Evolutionary conservation across 2,888 invertebrate genomes (phyloP).

Genomic region (Cantharis lateralis): DNA sequence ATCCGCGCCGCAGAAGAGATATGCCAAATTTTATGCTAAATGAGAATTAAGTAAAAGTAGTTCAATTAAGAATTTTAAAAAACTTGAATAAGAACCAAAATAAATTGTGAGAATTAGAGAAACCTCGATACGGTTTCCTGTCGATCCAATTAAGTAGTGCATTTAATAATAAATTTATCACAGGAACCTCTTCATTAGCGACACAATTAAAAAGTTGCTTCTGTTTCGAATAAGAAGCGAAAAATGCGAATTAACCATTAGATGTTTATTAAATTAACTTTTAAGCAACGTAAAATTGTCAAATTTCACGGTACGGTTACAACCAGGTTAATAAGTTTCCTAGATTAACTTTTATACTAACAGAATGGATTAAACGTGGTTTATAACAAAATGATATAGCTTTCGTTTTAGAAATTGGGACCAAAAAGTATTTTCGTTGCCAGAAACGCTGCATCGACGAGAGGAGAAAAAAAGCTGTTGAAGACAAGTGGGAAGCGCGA

Average conservation of each 20-base stretch:
- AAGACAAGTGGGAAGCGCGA: background rate
- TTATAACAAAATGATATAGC: background rate
- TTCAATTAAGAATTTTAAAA: background rate
- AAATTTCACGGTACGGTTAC: background rate
- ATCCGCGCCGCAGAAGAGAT: background rate
- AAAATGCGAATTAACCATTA: background rate
- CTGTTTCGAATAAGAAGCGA: background rate
- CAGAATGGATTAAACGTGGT: background rate
- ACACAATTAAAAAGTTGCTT: background rate
- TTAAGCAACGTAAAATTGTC: background rate
- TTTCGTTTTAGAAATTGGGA: background rate
- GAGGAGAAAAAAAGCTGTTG: background rate
- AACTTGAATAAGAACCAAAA: background rate
- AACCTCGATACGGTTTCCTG: constrained; percentile 1
- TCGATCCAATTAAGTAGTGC: background rate
- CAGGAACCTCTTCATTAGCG: background rate
- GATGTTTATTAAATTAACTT: background rate
- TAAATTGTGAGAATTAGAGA: background rate
- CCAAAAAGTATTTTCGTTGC: background rate
- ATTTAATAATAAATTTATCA: background rate
- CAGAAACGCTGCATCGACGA: background rate
- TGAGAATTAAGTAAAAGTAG: background rate
- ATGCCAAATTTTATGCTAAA: background rate
- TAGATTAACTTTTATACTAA: too few species aligned
- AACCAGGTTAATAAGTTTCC: background rate